These are phyloP conservation scores for Daubentonia madagascariensis DNA, from an alignment of 2,113 vertebrate species.

Conservation along the genomic window DNA sequence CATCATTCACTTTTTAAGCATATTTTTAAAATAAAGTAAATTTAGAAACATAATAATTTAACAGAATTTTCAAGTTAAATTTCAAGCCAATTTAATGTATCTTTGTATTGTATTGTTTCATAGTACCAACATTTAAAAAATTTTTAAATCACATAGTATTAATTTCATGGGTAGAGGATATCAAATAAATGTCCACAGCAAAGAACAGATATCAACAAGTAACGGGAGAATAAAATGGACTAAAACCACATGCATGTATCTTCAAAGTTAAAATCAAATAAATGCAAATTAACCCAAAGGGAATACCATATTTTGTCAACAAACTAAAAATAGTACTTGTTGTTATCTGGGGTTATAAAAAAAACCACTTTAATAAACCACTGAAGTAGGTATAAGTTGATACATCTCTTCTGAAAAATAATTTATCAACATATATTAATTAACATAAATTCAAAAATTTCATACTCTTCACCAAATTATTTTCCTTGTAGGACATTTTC, in stretches of 20 bases:
- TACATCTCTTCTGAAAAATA: background rate
- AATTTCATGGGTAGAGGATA: background rate
- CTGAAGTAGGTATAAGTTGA: background rate
- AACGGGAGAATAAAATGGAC: background rate
- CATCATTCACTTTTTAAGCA: background rate
- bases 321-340: background rate
- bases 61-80: background rate
- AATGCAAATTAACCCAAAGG: background rate
- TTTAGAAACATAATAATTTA: background rate
- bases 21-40: background rate
- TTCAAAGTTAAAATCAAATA: background rate
- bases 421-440: background rate
- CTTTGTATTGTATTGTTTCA: background rate
- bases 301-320: background rate
- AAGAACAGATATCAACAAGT: background rate
- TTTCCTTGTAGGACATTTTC: background rate
- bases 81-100: background rate
- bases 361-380: background rate
- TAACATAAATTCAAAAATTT: background rate
- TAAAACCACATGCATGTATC: background rate
- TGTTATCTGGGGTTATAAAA: background rate
- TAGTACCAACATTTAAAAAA: background rate
- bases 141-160: background rate
- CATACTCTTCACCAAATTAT: background rate
- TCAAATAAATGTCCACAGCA: background rate